Evolutionary conservation across 1,140 invertebrate genomes (phyloP).

Genomic region (Zaprionus tsacasi): DNA sequence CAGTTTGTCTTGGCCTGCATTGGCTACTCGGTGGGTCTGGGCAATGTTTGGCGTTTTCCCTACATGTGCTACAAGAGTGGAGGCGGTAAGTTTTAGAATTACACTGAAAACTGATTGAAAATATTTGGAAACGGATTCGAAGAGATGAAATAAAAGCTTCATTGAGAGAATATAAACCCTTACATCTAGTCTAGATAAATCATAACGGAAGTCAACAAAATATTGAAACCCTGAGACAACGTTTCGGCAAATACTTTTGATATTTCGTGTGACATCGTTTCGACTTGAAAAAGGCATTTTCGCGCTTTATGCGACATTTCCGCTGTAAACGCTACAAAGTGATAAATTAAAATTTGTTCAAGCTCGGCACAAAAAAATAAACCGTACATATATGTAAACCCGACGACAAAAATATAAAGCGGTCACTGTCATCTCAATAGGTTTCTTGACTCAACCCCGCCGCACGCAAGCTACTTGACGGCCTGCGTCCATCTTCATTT

Average conservation of each 20-base stretch:
- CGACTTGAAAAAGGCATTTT: conserved; percentile 39
- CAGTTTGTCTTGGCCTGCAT: conserved; percentile 96
- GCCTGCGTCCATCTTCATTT: conserved; percentile 76
- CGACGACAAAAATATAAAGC: conserved; percentile 67
- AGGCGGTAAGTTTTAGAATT: conserved; percentile 87
- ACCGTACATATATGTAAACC: conserved; percentile 12
- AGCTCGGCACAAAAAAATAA: conserved; percentile 50
- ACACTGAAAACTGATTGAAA: not conserved
- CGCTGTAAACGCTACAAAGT: conserved; percentile 65
- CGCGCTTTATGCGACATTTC: conserved; percentile 80
- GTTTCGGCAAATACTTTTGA: conserved; percentile 64
- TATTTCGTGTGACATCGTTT: conserved; percentile 56
- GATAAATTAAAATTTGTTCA: conserved; percentile 81
- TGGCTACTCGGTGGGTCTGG: conserved; percentile 95
- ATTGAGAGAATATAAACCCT: not conserved
- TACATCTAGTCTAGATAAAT: conserved; percentile 5
- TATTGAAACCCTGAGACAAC: conserved; percentile 32
- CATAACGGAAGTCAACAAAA: conserved; percentile 40
- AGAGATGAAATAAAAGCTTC: too few species aligned
- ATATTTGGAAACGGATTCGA: too few species aligned
- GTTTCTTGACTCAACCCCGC: conserved; percentile 25
- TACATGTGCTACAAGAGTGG: conserved; percentile 94
- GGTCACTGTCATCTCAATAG: conserved; percentile 70
- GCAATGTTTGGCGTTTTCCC: conserved; percentile 96
- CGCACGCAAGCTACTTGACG: conserved; percentile 59